phyloP scores from a whole-genome alignment of 2,113 vertebrate species.

The Sinocyclocheilus maitianheensis region DNA sequence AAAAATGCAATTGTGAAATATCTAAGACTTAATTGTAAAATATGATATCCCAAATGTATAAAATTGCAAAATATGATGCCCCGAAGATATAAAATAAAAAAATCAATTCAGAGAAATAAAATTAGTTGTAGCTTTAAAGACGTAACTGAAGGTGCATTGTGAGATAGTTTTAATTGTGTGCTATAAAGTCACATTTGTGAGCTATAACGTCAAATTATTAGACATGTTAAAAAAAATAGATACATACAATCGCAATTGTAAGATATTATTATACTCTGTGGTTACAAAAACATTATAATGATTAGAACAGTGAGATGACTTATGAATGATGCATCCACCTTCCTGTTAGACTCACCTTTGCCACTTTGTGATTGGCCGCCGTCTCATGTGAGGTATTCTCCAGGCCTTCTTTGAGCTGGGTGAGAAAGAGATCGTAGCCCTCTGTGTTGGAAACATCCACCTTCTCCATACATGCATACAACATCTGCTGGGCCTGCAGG shows the following conservation, averaged over 20 bases:
- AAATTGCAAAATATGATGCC: no score
- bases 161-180: no score
- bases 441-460: constrained; percentile 94
- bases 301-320: neutral
- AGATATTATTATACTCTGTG: neutral
- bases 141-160: no score
- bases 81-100: no score
- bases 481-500: constrained; percentile 91
- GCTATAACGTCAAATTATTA: no score
- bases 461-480: constrained; percentile 96
- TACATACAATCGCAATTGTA: no score
- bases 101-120: no score
- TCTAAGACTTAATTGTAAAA: no score
- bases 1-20: no score
- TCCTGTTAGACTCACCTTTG: constrained; percentile 83
- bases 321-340: neutral
- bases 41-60: no score
- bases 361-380: constrained; percentile 99
- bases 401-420: constrained; percentile 96
- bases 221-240: no score
- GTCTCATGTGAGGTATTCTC: constrained; percentile 99
- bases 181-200: no score
- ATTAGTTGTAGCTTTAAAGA: neutral
- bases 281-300: neutral
- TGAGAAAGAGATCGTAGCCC: constrained; percentile 95